phyloP scores from a whole-genome alignment of 1,140 invertebrate species.

The Cylas formicarius region DNA sequence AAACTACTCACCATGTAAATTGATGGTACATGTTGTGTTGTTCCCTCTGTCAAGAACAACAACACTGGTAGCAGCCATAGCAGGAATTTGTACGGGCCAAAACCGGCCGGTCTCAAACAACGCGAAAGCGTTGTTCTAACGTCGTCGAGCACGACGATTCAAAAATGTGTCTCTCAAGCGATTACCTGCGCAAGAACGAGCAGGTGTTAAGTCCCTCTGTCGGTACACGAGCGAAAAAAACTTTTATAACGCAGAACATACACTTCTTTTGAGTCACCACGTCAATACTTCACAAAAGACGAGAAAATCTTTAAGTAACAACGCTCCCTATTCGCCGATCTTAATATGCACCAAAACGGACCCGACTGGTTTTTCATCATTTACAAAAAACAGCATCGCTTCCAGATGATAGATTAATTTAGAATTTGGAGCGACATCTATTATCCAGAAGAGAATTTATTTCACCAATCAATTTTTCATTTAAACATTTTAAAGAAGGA shows the following conservation, averaged over 20 bases:
- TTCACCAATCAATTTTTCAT: too few relatives aligned
- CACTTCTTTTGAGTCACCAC: neutral
- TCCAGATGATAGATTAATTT: slow-evolving; percentile 17
- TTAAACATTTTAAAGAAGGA: too few relatives aligned
- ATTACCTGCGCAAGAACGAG: slow-evolving; percentile 37
- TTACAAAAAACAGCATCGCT: slow-evolving; percentile 22
- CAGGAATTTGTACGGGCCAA: slow-evolving; percentile 17
- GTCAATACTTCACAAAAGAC: slow-evolving; percentile 17
- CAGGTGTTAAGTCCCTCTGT: slow-evolving; percentile 40
- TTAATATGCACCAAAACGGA: slow-evolving; percentile 23
- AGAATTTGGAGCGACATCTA: slow-evolving; percentile 5
- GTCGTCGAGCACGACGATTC: slow-evolving; percentile 26
- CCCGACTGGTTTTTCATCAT: slow-evolving; percentile 23
- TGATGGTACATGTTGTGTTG: slow-evolving; percentile 91
- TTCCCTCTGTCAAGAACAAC: slow-evolving; percentile 88
- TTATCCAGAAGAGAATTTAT: too few relatives aligned
- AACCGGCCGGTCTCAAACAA: slow-evolving; percentile 23
- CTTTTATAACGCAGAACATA: slow-evolving; percentile 7
- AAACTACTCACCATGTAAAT: slow-evolving; percentile 75
- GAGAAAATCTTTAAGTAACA: slow-evolving; percentile 21
- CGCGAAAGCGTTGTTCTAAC: slow-evolving; percentile 26
- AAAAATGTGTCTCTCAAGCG: slow-evolving; percentile 32
- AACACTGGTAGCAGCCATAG: slow-evolving; percentile 77
- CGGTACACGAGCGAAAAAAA: slow-evolving; percentile 35
- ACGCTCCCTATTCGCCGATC: slow-evolving; percentile 23